These are phyloP conservation scores for Tachysurus vachellii DNA, from an alignment of 2,113 vertebrate genomes.

Conservation along the genomic window DNA sequence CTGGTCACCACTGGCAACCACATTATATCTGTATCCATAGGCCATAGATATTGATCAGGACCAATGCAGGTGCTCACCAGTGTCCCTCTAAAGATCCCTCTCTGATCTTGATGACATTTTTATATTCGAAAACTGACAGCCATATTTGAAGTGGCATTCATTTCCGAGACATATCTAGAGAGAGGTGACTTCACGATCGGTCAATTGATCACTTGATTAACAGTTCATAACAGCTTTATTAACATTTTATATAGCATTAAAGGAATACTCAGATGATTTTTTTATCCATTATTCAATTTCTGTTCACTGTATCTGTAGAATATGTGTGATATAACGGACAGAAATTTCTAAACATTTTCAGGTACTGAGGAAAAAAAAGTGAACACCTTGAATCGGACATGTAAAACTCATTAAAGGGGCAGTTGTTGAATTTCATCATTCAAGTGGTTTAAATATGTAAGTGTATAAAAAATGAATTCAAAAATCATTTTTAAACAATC, in stretches of 20 bases:
- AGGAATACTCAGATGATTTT: background rate
- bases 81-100: background rate
- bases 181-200: too few relatives aligned
- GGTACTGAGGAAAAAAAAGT: background rate
- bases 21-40: background rate
- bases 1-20: slow-evolving; percentile 29
- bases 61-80: slow-evolving; percentile 24
- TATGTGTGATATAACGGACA: background rate
- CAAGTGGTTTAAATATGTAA: background rate
- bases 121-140: slow-evolving; percentile 32
- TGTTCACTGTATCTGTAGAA: background rate
- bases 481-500: background rate
- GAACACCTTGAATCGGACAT: background rate
- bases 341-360: background rate
- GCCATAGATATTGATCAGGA: slow-evolving; percentile 35
- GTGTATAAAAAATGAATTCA: too few relatives aligned
- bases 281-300: background rate
- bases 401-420: background rate
- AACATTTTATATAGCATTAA: slow-evolving; percentile 4
- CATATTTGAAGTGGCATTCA: slow-evolving; percentile 34
- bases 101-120: slow-evolving; percentile 40
- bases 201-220: background rate
- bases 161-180: background rate
- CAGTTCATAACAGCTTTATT: slow-evolving; percentile 16
- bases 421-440: background rate